phyloP scores from a whole-genome alignment of 2,113 vertebrate genomes.

The Brevimyrus niger region DNA sequence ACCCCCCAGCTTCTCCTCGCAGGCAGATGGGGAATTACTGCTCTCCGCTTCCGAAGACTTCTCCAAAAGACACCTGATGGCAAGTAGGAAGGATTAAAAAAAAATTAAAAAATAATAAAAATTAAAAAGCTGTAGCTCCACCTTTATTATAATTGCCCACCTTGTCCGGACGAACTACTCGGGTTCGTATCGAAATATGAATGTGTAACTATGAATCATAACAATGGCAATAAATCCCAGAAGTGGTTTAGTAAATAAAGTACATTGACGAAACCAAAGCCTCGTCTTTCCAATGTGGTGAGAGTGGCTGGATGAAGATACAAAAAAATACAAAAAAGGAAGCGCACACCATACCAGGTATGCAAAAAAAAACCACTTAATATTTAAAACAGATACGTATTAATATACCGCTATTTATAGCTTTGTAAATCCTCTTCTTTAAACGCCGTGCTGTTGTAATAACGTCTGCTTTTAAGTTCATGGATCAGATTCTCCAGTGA shows the following conservation, averaged over 20 bases:
- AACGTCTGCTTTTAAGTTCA: neutral
- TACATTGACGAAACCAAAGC: neutral
- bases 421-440: slow-evolving; percentile 23
- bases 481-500: neutral
- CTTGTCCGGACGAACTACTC: neutral
- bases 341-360: slow-evolving; percentile 5
- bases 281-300: neutral
- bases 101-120: too few species aligned
- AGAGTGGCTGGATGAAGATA: slow-evolving; percentile 1
- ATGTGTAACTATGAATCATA: neutral
- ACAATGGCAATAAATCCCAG: slow-evolving; percentile 18
- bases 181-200: neutral
- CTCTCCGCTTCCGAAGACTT: slow-evolving; percentile 14
- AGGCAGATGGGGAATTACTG: slow-evolving; percentile 9
- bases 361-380: slow-evolving; percentile 1
- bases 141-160: slow-evolving; percentile 19
- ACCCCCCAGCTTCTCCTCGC: neutral
- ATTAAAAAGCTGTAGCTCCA: slow-evolving; percentile 9
- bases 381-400: slow-evolving; percentile 4
- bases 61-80: slow-evolving; percentile 32
- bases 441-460: neutral
- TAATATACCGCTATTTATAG: neutral
- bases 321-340: neutral
- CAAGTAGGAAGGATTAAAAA: slow-evolving; percentile 16
- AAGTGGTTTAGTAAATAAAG: slow-evolving; percentile 9